phyloP scores from a whole-genome alignment of 2,888 invertebrate genomes.

The Oxytorus armatus region DNA sequence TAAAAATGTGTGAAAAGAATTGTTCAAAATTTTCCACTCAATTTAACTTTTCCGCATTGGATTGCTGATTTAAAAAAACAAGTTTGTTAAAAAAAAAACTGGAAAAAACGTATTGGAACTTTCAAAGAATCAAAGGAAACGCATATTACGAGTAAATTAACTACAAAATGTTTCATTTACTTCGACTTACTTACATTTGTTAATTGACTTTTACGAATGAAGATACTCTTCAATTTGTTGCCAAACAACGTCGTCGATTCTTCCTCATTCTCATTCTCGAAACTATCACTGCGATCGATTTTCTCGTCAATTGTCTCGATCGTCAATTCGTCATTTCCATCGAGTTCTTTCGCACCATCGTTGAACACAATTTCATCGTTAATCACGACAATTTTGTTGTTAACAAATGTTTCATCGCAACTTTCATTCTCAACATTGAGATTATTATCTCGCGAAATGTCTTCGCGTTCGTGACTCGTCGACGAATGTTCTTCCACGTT shows the following conservation, averaged over 20 bases:
- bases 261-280: constrained; percentile 39
- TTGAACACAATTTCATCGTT: neutral
- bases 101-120: neutral
- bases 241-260: constrained; percentile 24
- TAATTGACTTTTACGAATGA: constrained; percentile 41
- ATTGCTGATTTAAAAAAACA: too few relatives aligned
- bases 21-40: too few relatives aligned
- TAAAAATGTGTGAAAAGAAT: too few relatives aligned
- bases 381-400: neutral
- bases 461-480: neutral
- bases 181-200: constrained; percentile 36
- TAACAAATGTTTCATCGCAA: constrained; percentile 7
- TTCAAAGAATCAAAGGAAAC: neutral
- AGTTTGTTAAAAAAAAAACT: too few relatives aligned
- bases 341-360: neutral
- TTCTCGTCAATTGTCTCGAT: neutral
- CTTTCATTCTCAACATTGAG: neutral
- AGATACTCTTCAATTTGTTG: constrained; percentile 47
- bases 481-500: constrained; percentile 5
- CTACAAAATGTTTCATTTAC: neutral
- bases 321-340: constrained; percentile 4
- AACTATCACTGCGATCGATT: constrained; percentile 13
- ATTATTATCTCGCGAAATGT: constrained; percentile 20
- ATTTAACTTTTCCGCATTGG: too few relatives aligned
- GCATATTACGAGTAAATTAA: too few relatives aligned